Percentiles rank a stretch among this genome's conserved stretches.
Conservation (phyloP, 2,888 invertebrate species). For the Margaritifera margaritifera region DNA sequence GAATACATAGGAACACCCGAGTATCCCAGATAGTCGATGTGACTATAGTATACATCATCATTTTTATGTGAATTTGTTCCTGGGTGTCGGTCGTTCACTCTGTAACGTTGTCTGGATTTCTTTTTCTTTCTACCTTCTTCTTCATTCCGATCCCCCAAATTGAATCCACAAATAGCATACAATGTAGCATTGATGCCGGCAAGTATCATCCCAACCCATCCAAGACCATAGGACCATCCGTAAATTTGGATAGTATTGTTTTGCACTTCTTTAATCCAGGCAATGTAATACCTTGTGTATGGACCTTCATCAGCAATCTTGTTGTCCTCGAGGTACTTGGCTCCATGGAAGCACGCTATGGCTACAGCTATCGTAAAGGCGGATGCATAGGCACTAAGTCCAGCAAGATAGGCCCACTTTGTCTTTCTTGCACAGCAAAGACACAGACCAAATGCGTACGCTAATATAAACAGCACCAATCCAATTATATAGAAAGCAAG, state of each 20-base stretch:
- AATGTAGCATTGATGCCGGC: slow-evolving; percentile 61
- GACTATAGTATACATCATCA: too few relatives aligned
- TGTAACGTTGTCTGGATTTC: too few relatives aligned
- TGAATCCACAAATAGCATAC: slow-evolving; percentile 62
- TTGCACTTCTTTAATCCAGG: slow-evolving; percentile 41
- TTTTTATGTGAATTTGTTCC: too few relatives aligned
- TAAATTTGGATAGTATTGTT: slow-evolving; percentile 49
- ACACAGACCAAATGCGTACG: slow-evolving; percentile 95
- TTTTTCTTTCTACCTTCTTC: slow-evolving; percentile 24
- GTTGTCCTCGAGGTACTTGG: slow-evolving; percentile 66
- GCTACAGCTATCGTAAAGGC: slow-evolving; percentile 63
- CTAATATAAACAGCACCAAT: slow-evolving; percentile 91
- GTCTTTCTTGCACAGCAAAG: slow-evolving; percentile 91
- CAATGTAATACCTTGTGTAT: slow-evolving; percentile 24
- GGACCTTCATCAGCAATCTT: slow-evolving; percentile 46
- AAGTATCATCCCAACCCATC: slow-evolving; percentile 65
- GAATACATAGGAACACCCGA: too few relatives aligned
- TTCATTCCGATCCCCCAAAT: slow-evolving; percentile 52
- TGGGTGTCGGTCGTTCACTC: too few relatives aligned
- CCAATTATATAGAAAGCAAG: slow-evolving; percentile 94
- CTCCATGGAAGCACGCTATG: slow-evolving; percentile 68
- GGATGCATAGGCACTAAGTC: slow-evolving; percentile 53
- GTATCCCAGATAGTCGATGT: too few relatives aligned
- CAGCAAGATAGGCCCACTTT: slow-evolving; percentile 58
- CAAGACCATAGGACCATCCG: slow-evolving; percentile 66